phyloP scores from a whole-genome alignment of 2,888 invertebrate genomes.

The Lumbricus terrestris region DNA sequence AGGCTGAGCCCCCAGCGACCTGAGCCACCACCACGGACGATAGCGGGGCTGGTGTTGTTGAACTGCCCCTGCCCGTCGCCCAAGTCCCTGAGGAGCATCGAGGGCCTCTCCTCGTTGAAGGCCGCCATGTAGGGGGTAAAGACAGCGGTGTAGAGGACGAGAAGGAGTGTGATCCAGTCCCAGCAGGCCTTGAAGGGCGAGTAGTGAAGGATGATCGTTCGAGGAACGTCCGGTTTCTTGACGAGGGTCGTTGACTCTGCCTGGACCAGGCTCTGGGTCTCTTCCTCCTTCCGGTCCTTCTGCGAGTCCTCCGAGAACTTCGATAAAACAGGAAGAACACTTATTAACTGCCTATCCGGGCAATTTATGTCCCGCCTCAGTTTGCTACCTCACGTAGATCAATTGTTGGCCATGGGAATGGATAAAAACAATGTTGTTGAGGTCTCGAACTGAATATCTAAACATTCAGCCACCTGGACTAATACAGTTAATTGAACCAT shows the following conservation, averaged over 20 bases:
- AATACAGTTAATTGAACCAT: no score
- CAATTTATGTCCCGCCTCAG: no score
- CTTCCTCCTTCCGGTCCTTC: conserved; percentile 12
- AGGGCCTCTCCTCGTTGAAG: conserved; percentile 39
- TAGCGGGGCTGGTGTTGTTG: conserved; percentile 50
- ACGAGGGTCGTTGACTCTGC: background rate
- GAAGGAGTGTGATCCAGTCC: conserved; percentile 59
- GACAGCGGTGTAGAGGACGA: conserved; percentile 59
- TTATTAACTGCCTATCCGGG: background rate
- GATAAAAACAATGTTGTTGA: no score
- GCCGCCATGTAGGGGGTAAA: conserved; percentile 58
- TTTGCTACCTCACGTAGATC: no score
- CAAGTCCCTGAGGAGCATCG: background rate
- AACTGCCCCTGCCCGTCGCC: conserved; percentile 38
- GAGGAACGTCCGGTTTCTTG: background rate
- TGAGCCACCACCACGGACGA: background rate
- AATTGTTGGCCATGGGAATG: no score
- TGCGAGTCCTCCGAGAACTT: conserved; percentile 21
- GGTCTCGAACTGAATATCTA: no score
- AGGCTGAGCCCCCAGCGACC: conserved; percentile 9
- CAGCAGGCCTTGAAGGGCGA: conserved; percentile 60
- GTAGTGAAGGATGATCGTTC: conserved; percentile 58
- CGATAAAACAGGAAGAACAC: background rate
- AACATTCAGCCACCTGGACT: no score
- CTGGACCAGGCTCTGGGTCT: background rate